These are phyloP conservation scores for Ecliptopera silaceata DNA, from an alignment of 2,888 invertebrate species.

Conservation along the genomic window DNA sequence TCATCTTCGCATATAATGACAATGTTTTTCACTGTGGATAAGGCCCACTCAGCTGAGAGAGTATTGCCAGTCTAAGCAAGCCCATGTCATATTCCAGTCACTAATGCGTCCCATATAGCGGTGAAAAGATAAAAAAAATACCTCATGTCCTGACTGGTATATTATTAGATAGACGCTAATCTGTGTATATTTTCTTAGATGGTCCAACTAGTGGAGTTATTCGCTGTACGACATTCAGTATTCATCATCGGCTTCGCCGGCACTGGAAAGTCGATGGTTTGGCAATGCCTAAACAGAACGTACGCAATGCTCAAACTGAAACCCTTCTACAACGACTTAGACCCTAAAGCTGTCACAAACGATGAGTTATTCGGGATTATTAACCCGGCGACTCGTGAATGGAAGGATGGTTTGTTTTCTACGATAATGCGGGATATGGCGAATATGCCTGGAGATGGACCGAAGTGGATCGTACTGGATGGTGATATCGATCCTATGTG, in stretches of 20 bases:
- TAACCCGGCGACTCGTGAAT: slow-evolving; percentile 96
- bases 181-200: slow-evolving; percentile 75
- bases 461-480: slow-evolving; percentile 97
- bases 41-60: too few species aligned
- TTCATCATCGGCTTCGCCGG: slow-evolving; percentile 94
- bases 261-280: slow-evolving; percentile 96
- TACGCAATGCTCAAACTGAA: slow-evolving; percentile 91
- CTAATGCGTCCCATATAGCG: too few species aligned
- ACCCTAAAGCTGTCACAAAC: slow-evolving; percentile 97
- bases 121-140: too few species aligned
- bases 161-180: too few species aligned
- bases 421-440: slow-evolving; percentile 97
- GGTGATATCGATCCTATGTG: slow-evolving; percentile 99
- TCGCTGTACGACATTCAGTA: slow-evolving; percentile 97
- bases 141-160: too few species aligned
- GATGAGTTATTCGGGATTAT: slow-evolving; percentile 97
- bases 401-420: slow-evolving; percentile 96
- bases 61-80: too few species aligned
- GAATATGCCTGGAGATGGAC: slow-evolving; percentile 91
- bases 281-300: slow-evolving; percentile 94
- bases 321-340: slow-evolving; percentile 94
- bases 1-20: too few species aligned
- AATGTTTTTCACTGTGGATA: too few species aligned
- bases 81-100: too few species aligned
- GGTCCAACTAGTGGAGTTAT: slow-evolving; percentile 95